These are phyloP conservation scores for Lithosia quadra DNA, from an alignment of 2,888 invertebrate genomes.

Conservation along the genomic window DNA sequence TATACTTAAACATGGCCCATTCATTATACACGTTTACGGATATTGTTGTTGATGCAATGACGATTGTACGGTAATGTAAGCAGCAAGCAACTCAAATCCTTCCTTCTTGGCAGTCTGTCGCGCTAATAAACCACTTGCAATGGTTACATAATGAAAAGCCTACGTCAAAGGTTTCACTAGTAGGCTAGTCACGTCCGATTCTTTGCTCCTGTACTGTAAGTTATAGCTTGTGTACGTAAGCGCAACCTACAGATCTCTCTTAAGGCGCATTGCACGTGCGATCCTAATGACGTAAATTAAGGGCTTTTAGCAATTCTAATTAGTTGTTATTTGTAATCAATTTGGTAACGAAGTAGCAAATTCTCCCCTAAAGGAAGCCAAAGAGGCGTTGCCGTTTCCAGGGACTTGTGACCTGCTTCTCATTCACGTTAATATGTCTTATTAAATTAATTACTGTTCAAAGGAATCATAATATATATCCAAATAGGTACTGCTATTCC, in stretches of 20 bases:
- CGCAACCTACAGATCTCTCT: conserved; percentile 37
- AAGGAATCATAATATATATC: no score
- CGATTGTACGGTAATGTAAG: conserved; percentile 51
- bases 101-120: conserved; percentile 69
- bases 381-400: no score
- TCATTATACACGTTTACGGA: conserved; percentile 51
- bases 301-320: conserved; percentile 43
- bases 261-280: conserved; percentile 41
- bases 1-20: not conserved
- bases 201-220: conserved; percentile 47
- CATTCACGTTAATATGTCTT: no score
- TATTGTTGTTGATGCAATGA: conserved; percentile 37
- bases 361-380: no score
- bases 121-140: conserved; percentile 54
- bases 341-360: no score
- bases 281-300: conserved; percentile 53
- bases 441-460: no score
- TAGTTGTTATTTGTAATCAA: conserved; percentile 29
- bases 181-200: conserved; percentile 61
- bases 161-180: conserved; percentile 58
- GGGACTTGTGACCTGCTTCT: no score
- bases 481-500: no score
- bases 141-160: conserved; percentile 64
- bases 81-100: conserved; percentile 55
- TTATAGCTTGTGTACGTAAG: conserved; percentile 24